A percentile compares a stretch with the other conserved stretches of the same genome.
Conservation (phyloP, 2,888 invertebrate species). For the Eretmocerus hayati region DNA sequence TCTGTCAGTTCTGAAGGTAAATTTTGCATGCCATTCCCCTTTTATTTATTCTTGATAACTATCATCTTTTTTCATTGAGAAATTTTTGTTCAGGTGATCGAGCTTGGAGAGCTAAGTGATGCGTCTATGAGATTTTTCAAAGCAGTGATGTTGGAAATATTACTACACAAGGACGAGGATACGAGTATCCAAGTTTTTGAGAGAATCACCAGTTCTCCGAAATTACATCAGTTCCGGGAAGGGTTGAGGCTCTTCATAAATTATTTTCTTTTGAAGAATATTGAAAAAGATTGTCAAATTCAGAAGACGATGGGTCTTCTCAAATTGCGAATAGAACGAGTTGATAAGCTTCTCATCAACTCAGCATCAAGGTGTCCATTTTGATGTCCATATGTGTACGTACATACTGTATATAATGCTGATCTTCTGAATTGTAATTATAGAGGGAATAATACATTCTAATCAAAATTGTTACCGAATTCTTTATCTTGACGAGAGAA, state of each 20-base stretch:
- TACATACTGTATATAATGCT: background rate
- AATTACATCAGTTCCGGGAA: slow-evolving; percentile 74
- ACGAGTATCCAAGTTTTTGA: slow-evolving; percentile 60
- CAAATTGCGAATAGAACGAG: slow-evolving; percentile 55
- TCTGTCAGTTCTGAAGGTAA: slow-evolving; percentile 79
- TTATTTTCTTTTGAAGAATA: slow-evolving; percentile 71
- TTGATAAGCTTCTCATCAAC: slow-evolving; percentile 60
- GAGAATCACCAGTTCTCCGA: slow-evolving; percentile 64
- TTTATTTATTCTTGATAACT: background rate
- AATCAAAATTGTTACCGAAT: too few relatives aligned
- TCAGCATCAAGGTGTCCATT: slow-evolving; percentile 32
- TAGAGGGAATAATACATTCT: too few relatives aligned
- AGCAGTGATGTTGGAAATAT: slow-evolving; percentile 66
- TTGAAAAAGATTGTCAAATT: slow-evolving; percentile 44
- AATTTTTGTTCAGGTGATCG: slow-evolving; percentile 57
- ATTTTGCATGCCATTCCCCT: background rate
- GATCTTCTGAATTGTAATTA: too few relatives aligned
- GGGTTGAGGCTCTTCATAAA: slow-evolving; percentile 78
- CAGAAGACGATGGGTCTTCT: slow-evolving; percentile 50
- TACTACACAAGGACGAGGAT: slow-evolving; percentile 61
- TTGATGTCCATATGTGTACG: slow-evolving; percentile 7
- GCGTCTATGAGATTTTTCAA: slow-evolving; percentile 71
- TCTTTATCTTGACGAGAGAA: too few relatives aligned
- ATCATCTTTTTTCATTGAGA: background rate
- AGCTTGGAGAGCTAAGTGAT: slow-evolving; percentile 81